Conservation (phyloP, 2,113 vertebrate genomes). For the Gallinago media region DNA sequence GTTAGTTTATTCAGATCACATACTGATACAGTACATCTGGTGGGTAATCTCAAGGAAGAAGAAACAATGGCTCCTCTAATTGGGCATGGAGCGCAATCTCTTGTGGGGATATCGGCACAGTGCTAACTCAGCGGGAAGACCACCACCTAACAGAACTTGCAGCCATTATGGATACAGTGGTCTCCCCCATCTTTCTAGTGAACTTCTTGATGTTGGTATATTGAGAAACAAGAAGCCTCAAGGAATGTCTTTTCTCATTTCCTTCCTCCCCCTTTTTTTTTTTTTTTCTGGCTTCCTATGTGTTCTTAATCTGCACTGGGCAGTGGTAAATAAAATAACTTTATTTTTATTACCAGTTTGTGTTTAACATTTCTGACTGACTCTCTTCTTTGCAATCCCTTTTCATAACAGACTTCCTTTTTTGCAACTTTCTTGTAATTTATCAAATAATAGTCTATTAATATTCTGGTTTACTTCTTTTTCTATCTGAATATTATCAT, state of each 20-base stretch:
- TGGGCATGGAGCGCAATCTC: neutral
- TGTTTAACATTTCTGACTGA: neutral
- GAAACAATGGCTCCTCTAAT: neutral
- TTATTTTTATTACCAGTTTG: neutral
- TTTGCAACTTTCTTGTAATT: neutral
- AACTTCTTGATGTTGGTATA: neutral
- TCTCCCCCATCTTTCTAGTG: neutral
- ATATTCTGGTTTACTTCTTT: neutral
- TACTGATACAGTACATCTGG: neutral
- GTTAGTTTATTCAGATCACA: constrained; percentile 6
- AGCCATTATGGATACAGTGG: accelerated
- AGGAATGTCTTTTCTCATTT: neutral
- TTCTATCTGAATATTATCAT: neutral
- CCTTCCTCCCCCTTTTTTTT: neutral
- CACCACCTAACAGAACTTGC: neutral
- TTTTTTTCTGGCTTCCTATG: neutral
- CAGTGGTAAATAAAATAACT: neutral
- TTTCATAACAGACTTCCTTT: neutral
- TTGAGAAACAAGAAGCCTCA: neutral
- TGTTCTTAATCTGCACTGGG: neutral
- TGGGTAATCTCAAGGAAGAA: neutral
- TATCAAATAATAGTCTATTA: neutral
- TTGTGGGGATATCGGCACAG: neutral
- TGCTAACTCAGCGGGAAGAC: neutral
- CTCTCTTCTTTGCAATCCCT: neutral